Evolutionary conservation across 2,797 vertebrate genomes (phyloP), one percentile per base, ranked within the genome.

Genomic region (Melanotaenia parkinsoni): DNA sequence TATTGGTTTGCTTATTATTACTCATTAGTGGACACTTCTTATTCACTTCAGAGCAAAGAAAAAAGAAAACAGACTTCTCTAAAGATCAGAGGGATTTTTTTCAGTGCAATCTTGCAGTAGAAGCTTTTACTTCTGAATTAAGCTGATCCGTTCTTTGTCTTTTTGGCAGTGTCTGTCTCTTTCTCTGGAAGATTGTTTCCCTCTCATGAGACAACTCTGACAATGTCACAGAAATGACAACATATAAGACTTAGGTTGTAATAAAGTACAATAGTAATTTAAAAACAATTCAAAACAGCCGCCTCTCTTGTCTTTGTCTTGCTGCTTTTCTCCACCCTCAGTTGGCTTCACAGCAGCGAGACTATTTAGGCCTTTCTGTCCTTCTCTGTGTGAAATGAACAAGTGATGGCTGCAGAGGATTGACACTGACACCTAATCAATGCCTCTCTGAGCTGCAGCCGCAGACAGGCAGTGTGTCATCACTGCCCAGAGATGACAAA

Each of bases 391-490:
- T 72, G 59, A 74, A 80, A 78, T 74, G 81, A 83, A 75, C 18
- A 65, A 82, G 58, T 37, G 80, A 84, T 77, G 69, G 58, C 24
- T 47, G 53, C 56, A 33, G 62, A 69, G 71, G 58, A 77, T 72
- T 63, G 70, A 67, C 81, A 74, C 51, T 72, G 89, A 88, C 88
- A 89, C 47, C 66, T 84, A 86, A 89, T 91, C 86, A 66, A 91
- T 88, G 80, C 60, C 81, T 70, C 74, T 88, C 77, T 77, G 72
- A 77, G 80, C 82, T 53, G 73, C 65, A 66, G 79, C 11, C 5
- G 57, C 81, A 79, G 79, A 78, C 67, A 67, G 70, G 51, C 76
- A 16, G 61, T 40, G n/a, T 80, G 84, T 85, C 86, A 84, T 78
- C 70, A 43, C 50, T 47, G 62, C 63, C 11, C 61, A 74, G 56